Base-by-base conservation (phyloP, 2,797 vertebrate species). In the Zalophus californianus region DNA sequence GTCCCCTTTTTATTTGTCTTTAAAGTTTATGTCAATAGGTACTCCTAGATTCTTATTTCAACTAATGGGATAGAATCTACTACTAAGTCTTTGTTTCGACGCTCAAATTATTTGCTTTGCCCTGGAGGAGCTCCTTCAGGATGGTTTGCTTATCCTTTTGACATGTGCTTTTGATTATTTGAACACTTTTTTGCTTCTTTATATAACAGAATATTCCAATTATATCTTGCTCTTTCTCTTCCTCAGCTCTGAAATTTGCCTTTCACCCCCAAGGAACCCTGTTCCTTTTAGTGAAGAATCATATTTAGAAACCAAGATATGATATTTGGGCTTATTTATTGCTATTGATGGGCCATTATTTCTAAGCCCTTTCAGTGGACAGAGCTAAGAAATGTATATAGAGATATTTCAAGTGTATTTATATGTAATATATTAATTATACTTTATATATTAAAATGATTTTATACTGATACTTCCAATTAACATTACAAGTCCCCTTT, bases 351-450 rank as follows among this genome's bases (percentile, higher is more conserved):
- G 27, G 2, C 38, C 80, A 60, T 44, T 70, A 16, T 27, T 90
- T 54, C 32, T 83, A 83, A 73, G 20, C 23, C 15, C 27, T 86
- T 50, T 92, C 27, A 62, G 44, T 78, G 25, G 60, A 70, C 20
- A 73, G 64, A 97, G 11, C 27, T 86, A 80, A 23, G 64, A 89
- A 92, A 89, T 94, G 0, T 64, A 25, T 9, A 44, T 0, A 72
- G 12, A 90, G 32, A 88, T 35, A 90, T 92, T 89, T 91, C 54
- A 89, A 82, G 58, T 94, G 12, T 60, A 78, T 78, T 66, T 83
- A 66, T 50, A 58, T 87, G 6, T 83, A 86, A n/a, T n/a, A 64
- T 73, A 35, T 48, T 93, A 88, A 91, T 50, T 35, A 92, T 1
- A 68, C 35, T 44, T 58, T 11, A 15, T 7, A 54, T 58, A 50